Evolutionary conservation across 2,888 invertebrate species (phyloP), one percentile per base, ranked within the genome.

Genomic region (Halictus ligatus): DNA sequence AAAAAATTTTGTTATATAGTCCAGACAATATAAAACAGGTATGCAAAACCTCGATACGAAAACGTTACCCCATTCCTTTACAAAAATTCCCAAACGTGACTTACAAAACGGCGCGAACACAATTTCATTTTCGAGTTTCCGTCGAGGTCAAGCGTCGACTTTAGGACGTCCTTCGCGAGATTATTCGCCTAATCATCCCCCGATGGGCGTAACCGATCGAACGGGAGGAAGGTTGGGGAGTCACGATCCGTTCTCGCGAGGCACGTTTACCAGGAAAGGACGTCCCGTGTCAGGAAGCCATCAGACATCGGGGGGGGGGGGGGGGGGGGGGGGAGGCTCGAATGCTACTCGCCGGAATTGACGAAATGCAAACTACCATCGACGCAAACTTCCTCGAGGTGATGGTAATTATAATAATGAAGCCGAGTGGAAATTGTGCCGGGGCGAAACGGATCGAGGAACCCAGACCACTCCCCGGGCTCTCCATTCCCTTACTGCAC

Each of bases 251-350:
- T 43, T 54, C 54, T 83, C 60, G 74, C 78, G 69, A 71, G 69
- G 84, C 71, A 71, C 84, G 64, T 84, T 84, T 84, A 83, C 83
- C 91, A 81, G 91, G 92, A 94, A 93, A 91, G 89, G 91, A 90
- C 92, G 93, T 94, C 93, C 92, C 94, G 94, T 95, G 95, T 88
- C 93, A 93, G 92, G 89, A 85, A 92, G 92, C 93, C 92, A 94
- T 95, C 94, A 94, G 88, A 83, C 84, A 79, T 10, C 64, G n/a
- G 40, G 1, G 71, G 78, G 64, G 64, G 77, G 15, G 12, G 43
- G 77, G 15, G 12, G 43, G n/a, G 40, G 1, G 71, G 78, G 64
- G 64, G 77, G 15, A 6, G 43, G 35, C 76, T 79, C 69, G 77
- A 77, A 75, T 82, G 81, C 80, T 82, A 78, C 84, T 85, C 60